Percentiles rank a stretch among this genome's conserved stretches.
These are phyloP conservation scores for Stenotaenia linearis DNA, from an alignment of 2,888 invertebrate genomes.

Conservation along the genomic window DNA sequence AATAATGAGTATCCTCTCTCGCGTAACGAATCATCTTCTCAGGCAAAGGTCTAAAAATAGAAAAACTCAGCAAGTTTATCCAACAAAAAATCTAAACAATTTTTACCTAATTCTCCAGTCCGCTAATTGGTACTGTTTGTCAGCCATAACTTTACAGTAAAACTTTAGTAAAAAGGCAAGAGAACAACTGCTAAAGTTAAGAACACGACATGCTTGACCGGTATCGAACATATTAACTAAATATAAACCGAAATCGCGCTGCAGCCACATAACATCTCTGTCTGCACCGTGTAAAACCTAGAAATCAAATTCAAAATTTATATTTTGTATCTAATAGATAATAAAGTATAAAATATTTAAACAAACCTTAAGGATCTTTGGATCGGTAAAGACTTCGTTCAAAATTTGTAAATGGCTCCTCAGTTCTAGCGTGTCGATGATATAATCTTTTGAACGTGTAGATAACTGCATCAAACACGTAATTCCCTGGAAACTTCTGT, in stretches of 20 bases:
- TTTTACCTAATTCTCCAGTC: constrained; percentile 81
- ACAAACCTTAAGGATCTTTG: constrained; percentile 76
- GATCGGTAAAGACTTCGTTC: constrained; percentile 85
- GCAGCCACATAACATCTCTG: constrained; percentile 84
- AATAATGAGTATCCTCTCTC: constrained; percentile 87
- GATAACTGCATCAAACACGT: constrained; percentile 95
- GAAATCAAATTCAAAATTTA: neutral
- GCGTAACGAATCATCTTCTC: constrained; percentile 76
- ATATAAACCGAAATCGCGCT: constrained; percentile 89
- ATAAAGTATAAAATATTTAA: neutral
- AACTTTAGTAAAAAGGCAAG: constrained; percentile 69
- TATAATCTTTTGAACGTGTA: constrained; percentile 68
- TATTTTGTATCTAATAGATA: neutral
- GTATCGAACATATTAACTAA: constrained; percentile 97
- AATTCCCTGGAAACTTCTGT: constrained; percentile 85
- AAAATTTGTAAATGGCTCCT: constrained; percentile 72
- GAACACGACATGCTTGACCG: constrained; percentile 71
- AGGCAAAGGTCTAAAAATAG: constrained; percentile 65
- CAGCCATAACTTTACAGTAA: constrained; percentile 70
- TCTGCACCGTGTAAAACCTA: constrained; percentile 89
- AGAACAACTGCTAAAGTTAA: constrained; percentile 65
- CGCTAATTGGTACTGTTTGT: constrained; percentile 88
- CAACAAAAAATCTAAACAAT: too few relatives aligned
- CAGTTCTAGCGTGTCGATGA: constrained; percentile 80
- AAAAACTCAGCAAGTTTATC: too few relatives aligned